Evolutionary conservation across 35 echinoderm and acorn worm species (phyloP).

Genomic region (Anneissia japonica): DNA sequence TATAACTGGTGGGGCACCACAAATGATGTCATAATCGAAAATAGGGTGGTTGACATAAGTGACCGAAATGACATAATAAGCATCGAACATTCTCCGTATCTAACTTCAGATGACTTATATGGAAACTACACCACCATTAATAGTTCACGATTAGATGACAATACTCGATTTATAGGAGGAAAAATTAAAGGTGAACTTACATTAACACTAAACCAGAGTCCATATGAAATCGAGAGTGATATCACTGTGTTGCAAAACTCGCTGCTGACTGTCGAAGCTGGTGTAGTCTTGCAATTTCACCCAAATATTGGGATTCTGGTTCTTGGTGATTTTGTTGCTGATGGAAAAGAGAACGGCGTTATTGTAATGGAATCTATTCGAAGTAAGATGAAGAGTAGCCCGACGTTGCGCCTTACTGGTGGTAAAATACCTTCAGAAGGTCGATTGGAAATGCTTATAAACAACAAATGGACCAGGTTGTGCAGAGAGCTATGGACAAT

Average conservation of each 20-base stretch:
- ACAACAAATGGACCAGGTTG: neutral
- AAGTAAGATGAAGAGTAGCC: neutral
- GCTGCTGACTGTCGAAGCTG: neutral
- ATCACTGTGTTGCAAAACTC: neutral
- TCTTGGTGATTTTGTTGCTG: neutral
- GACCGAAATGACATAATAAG: neutral
- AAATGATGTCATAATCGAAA: neutral
- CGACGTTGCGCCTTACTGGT: neutral
- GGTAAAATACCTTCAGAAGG: neutral
- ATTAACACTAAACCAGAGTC: neutral
- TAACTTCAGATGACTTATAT: neutral
- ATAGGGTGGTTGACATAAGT: neutral
- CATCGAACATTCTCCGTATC: neutral
- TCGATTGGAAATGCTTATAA: neutral
- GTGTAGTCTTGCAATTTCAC: neutral
- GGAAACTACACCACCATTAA: neutral
- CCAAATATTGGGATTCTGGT: neutral
- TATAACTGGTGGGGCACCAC: neutral
- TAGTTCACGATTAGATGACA: neutral
- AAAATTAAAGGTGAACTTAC: neutral
- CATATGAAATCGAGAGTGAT: neutral
- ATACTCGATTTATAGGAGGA: neutral
- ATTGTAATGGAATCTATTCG: neutral
- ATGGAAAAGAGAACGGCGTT: neutral
- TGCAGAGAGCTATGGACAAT: neutral